These are phyloP conservation scores for Pseudobourletiella spinata DNA, from an alignment of 1,140 invertebrate species.

Conservation along the genomic window DNA sequence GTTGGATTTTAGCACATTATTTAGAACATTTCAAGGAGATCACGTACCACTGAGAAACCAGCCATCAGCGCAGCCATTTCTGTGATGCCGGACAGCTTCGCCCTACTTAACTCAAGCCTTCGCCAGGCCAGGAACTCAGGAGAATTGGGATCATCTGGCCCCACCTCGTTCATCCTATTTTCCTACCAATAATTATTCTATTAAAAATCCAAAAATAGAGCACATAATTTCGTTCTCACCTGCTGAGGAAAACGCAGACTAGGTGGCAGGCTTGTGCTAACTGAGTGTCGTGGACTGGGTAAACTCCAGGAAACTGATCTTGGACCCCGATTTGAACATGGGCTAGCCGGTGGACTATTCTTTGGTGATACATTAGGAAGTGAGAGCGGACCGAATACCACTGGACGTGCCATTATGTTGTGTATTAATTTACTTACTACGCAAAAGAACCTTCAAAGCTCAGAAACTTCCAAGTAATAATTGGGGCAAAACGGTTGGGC, in stretches of 20 bases:
- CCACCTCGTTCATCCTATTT: not conserved
- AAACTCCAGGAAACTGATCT: conserved; percentile 33
- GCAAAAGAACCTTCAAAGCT: too few species aligned
- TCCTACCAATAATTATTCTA: not conserved
- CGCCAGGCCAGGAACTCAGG: conserved; percentile 33
- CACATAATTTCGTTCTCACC: not conserved
- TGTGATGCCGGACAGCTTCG: conserved; percentile 31
- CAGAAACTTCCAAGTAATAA: too few species aligned
- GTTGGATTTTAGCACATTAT: not conserved
- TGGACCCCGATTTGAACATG: conserved; percentile 18
- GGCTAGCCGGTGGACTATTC: conserved; percentile 22
- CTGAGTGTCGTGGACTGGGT: conserved; percentile 18
- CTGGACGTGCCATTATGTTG: too few species aligned
- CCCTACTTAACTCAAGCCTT: conserved; percentile 32
- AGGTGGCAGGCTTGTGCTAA: not conserved
- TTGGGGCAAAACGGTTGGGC: too few species aligned
- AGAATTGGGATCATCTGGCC: conserved; percentile 13
- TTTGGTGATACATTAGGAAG: too few species aligned
- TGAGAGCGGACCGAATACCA: too few species aligned
- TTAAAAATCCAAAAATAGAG: not conserved
- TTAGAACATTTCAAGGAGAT: not conserved
- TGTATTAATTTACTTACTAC: too few species aligned
- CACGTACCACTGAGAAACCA: conserved; percentile 32
- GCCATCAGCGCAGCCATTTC: conserved; percentile 33
- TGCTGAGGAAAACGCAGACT: not conserved